Evolutionary conservation across 2,113 vertebrate species (phyloP), one percentile per base, ranked within the genome.

Genomic region (Toxotes chatareus): DNA sequence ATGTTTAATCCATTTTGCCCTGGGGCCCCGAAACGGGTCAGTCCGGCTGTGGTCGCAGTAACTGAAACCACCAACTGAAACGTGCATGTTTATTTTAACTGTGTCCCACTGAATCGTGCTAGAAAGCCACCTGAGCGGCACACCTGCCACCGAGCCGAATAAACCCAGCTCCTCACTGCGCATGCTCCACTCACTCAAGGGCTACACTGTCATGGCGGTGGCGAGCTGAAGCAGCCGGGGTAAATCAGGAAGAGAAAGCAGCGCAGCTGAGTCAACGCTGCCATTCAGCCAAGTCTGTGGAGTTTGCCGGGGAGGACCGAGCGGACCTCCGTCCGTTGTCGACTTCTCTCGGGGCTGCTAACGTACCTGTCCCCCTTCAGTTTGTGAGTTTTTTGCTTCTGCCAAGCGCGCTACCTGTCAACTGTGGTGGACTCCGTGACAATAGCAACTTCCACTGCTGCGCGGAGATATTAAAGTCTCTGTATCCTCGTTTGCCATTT

Each of bases 151-250:
- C 2, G 65, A 75, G 64, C 79, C 47, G 31, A 51, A 16, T 6
- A 53, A 62, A 36, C 82, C 17, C 31, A 17, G 17, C n/a, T 44
- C 63, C 10, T 6, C 32, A 86, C 74, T 86, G 95, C 96, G 96
- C 95, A 96, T 96, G 96, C 96, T 86, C 90, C 68, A 21, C 83
- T 83, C 56, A 90, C 88, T 91, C 90, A 73, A 82, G 86, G 83
- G 87, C 93, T 86, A 90, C 81, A 96, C 96, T 97, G 96, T 97
- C 97, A 98, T 98, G 97, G 97, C 97, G 97, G 94, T 95, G 92
- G 87, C 87, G 91, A 94, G 93, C 93, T 80, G 90, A 93, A 81
- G 92, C 90, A 86, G 91, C 88, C 67, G 90, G 89, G 91, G 90
- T 73, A 75, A 89, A 95, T 91, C 93, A 96, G 95, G 96, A 96